phyloP scores from a whole-genome alignment of 2,888 invertebrate genomes.

The Deilephila elpenor region DNA sequence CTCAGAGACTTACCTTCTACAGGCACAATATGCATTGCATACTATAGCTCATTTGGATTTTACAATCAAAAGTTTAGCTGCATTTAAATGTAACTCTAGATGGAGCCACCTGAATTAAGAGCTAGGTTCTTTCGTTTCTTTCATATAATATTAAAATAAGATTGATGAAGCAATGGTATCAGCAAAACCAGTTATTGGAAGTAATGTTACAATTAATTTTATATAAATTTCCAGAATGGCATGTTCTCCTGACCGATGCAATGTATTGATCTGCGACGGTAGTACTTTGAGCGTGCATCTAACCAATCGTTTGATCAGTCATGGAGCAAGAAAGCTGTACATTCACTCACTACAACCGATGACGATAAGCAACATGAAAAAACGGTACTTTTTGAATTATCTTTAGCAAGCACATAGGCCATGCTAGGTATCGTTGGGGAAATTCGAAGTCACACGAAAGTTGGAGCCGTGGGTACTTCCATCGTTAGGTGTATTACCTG shows the following conservation, averaged over 20 bases:
- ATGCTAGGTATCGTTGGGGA: too few relatives aligned
- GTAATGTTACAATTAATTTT: not conserved
- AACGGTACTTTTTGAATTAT: not conserved
- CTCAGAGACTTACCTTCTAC: slow-evolving; percentile 35
- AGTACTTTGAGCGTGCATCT: slow-evolving; percentile 49
- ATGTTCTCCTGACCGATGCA: slow-evolving; percentile 46
- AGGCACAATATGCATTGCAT: too few relatives aligned
- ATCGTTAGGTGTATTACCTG: too few relatives aligned
- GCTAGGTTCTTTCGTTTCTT: too few relatives aligned
- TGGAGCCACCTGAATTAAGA: too few relatives aligned
- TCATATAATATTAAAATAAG: too few relatives aligned
- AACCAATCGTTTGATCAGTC: slow-evolving; percentile 52
- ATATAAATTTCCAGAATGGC: slow-evolving; percentile 45
- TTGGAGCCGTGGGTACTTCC: too few relatives aligned
- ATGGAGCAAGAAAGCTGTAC: slow-evolving; percentile 56
- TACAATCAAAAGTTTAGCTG: too few relatives aligned
- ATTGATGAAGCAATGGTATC: too few relatives aligned
- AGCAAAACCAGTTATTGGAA: not conserved
- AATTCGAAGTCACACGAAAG: too few relatives aligned
- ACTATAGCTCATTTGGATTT: too few relatives aligned
- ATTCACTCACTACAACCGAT: slow-evolving; percentile 44
- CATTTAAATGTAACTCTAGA: too few relatives aligned
- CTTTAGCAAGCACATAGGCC: not conserved
- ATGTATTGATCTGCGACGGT: slow-evolving; percentile 55
- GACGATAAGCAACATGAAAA: slow-evolving; percentile 11